Percentiles rank a stretch among this genome's conserved stretches.
phyloP scores from a whole-genome alignment of 2,888 invertebrate species.

The Plagodis dolabraria region DNA sequence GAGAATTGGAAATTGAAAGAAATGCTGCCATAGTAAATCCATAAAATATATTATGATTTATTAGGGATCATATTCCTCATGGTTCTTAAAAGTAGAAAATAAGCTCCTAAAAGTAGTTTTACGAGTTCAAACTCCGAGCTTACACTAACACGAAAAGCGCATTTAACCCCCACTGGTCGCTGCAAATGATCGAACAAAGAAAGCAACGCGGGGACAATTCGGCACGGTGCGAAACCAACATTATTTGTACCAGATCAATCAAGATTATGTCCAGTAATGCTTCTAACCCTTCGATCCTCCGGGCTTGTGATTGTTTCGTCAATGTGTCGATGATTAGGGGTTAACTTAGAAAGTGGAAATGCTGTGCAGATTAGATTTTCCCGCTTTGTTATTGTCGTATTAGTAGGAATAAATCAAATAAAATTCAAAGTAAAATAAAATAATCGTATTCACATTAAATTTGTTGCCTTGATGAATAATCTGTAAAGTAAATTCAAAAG shows the following conservation, averaged over 20 bases:
- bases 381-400: constrained; percentile 6
- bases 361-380: constrained; percentile 52
- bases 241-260: constrained; percentile 82
- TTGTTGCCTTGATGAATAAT: too few relatives aligned
- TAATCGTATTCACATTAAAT: too few relatives aligned
- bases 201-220: constrained; percentile 25
- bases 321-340: constrained; percentile 76
- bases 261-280: constrained; percentile 78
- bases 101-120: constrained; percentile 16
- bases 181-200: constrained; percentile 32
- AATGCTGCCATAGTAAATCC: too few relatives aligned
- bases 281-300: constrained; percentile 64
- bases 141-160: constrained; percentile 36
- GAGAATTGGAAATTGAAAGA: too few relatives aligned
- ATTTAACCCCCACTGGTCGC: constrained; percentile 32
- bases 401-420: constrained; percentile 5
- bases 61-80: too few relatives aligned
- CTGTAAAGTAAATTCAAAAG: too few relatives aligned
- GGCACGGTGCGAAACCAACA: constrained; percentile 47
- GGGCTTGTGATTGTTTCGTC: constrained; percentile 71
- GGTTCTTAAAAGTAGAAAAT: constrained; percentile 8
- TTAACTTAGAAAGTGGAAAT: constrained; percentile 50
- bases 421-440: too few relatives aligned
- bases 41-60: too few relatives aligned
- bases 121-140: constrained; percentile 22